Percentiles rank a stretch among this genome's conserved stretches.
Evolutionary conservation across 1,140 invertebrate genomes (phyloP).

Genomic region (Medauroidea extradentata): DNA sequence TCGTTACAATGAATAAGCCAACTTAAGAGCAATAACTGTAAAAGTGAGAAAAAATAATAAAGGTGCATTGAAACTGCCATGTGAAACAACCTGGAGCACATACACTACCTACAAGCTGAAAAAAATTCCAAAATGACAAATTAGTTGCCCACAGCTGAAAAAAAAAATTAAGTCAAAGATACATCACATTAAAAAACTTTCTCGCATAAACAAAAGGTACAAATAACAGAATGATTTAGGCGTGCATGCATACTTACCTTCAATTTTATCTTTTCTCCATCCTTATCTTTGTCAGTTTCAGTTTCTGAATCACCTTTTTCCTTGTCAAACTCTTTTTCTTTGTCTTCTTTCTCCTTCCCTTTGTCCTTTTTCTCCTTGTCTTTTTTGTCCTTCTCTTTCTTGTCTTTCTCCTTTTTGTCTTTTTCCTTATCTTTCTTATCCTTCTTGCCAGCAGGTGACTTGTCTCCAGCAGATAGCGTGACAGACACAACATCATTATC

Average conservation of each 20-base stretch:
- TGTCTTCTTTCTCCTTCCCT: slow-evolving; percentile 26
- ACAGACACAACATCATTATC: slow-evolving; percentile 35
- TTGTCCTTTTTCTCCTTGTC: slow-evolving; percentile 26
- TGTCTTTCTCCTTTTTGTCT: slow-evolving; percentile 29
- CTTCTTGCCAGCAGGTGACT: slow-evolving; percentile 38
- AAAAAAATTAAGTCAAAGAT: no score
- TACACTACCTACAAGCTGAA: no score
- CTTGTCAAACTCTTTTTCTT: slow-evolving; percentile 21
- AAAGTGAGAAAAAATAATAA: no score
- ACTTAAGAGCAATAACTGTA: no score
- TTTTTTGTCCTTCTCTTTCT: slow-evolving; percentile 32
- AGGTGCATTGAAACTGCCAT: no score
- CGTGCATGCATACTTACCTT: not conserved
- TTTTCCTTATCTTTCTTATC: slow-evolving; percentile 30
- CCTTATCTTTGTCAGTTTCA: not conserved
- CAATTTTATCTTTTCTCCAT: not conserved
- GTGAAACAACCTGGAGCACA: no score
- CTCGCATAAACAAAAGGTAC: no score
- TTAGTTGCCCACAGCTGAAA: no score
- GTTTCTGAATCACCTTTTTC: slow-evolving; percentile 19
- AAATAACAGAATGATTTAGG: no score
- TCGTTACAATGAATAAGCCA: no score
- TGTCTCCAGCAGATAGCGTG: slow-evolving; percentile 13
- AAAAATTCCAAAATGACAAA: no score
- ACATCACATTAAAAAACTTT: no score